phyloP scores from a whole-genome alignment of 2,888 invertebrate genomes.

The Lacanobia wlatinum region DNA sequence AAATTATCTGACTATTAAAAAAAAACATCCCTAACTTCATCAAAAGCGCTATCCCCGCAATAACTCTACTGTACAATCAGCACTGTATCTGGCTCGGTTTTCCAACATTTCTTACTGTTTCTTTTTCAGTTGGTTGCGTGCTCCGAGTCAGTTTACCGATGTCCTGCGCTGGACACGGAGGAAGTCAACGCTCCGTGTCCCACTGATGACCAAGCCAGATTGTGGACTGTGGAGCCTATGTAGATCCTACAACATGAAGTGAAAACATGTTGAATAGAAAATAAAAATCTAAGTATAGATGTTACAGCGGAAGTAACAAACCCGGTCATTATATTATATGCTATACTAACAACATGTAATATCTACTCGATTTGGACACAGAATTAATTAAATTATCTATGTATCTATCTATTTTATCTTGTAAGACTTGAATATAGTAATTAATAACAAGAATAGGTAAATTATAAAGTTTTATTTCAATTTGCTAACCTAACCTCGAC shows the following conservation, averaged over 20 bases:
- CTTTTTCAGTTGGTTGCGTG: constrained; percentile 53
- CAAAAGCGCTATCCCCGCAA: neutral
- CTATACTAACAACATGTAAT: too few relatives aligned
- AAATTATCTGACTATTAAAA: neutral
- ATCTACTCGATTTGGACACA: too few relatives aligned
- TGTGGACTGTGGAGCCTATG: constrained; percentile 37
- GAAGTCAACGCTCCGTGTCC: constrained; percentile 56
- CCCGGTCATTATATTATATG: too few relatives aligned
- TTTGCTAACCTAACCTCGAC: too few relatives aligned
- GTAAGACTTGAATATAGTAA: too few relatives aligned
- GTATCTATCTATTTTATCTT: too few relatives aligned
- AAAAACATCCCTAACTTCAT: neutral
- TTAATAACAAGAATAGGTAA: too few relatives aligned
- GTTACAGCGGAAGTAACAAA: too few relatives aligned
- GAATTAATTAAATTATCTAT: too few relatives aligned
- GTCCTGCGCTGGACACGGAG: constrained; percentile 53
- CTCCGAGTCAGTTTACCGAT: constrained; percentile 48
- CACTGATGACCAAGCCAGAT: constrained; percentile 52
- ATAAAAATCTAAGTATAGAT: neutral
- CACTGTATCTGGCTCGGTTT: constrained; percentile 17
- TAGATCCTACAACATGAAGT: constrained; percentile 6
- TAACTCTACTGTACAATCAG: neutral
- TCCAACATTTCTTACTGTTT: constrained; percentile 14
- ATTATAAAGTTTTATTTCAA: too few relatives aligned
- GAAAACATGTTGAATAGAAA: neutral